Base-by-base conservation (phyloP, 2,797 vertebrate species). In the Lindbergichthys nudifrons region DNA sequence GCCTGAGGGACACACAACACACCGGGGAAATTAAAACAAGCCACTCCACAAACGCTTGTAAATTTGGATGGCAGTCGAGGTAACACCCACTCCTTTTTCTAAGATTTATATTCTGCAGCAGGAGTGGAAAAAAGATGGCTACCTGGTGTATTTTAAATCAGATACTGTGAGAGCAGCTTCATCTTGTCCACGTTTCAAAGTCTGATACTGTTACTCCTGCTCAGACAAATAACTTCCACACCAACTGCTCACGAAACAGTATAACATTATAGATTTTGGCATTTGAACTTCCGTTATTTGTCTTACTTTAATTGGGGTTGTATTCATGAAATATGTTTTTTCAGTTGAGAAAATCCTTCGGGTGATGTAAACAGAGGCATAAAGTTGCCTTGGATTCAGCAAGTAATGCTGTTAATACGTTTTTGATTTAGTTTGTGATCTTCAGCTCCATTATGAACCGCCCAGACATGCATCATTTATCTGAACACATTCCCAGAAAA, bases 1-100 rank as follows among this genome's bases (percentile, higher is more conserved):
- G 72, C 98, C 98, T 99, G 90, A 56, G 70, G 63, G 74, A 84
- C 56, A 83, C 43, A 81, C 16, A 73, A 62, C 43, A 79, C 72
- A 80, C 30, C 11, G 2, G 19, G 64, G 58, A 70, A 75, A 85
- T 88, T 70, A 84, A 72, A 70, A 70, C 73, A 43, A 79, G 58
- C 11, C 58, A 62, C 60, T 58, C 36, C 50, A 70, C 57, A 83
- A 52, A 65, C 10, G 57, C 46, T 46, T 46, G 67, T 64, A 77
- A 46, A 74, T 39, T 80, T 47, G 59, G 50, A 79, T 13, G 59
- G 53, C 73, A 70, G 73, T 16, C 16, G 32, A 36, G 32, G 32
- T 71, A 39, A 30, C 14, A 59, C 26, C 3, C 0, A 12, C 48
- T 65, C 56, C 45, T 51, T 63, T 76, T 36, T 65, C 21, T 41